phyloP scores from a whole-genome alignment of 2,797 vertebrate genomes.

The Orestias chungarensis region DNA sequence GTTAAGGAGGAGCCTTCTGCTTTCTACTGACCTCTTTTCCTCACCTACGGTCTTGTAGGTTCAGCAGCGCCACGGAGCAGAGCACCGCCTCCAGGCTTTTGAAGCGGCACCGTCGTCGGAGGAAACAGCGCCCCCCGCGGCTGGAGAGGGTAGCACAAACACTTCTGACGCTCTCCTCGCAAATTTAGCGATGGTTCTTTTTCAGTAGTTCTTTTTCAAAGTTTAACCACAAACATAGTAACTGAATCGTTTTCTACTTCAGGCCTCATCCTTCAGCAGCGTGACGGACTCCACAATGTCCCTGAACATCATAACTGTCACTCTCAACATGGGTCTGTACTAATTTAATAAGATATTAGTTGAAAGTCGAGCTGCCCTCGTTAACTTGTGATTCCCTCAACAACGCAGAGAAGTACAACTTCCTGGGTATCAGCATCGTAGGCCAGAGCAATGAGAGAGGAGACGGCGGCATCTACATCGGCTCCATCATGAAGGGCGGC shows the following conservation, averaged over 20 bases:
- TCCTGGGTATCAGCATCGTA: conserved; percentile 93
- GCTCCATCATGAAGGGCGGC: conserved; percentile 89
- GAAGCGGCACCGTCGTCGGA: conserved; percentile 88
- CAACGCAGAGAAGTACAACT: conserved; percentile 86
- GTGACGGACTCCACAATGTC: conserved; percentile 96
- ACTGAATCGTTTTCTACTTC: conserved; percentile 2
- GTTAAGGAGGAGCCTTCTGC: neutral
- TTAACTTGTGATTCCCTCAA: neutral
- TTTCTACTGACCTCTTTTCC: neutral
- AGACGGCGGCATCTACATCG: conserved; percentile 92
- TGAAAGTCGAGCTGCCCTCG: neutral
- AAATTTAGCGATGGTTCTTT: neutral
- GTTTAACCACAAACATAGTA: neutral
- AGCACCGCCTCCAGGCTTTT: conserved; percentile 90
- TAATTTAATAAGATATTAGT: neutral
- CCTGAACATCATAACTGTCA: conserved; percentile 93
- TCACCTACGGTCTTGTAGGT: conserved; percentile 68
- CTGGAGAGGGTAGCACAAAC: conserved; percentile 84
- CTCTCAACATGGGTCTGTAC: conserved; percentile 91
- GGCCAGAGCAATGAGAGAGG: conserved; percentile 93
- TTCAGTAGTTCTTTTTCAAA: neutral
- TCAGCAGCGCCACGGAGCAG: conserved; percentile 93
- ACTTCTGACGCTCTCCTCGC: neutral
- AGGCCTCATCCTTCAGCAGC: conserved; percentile 94
- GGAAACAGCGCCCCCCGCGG: conserved; percentile 90